phyloP scores from a whole-genome alignment of 1,140 invertebrate genomes.

The Tigriopus japonicus region DNA sequence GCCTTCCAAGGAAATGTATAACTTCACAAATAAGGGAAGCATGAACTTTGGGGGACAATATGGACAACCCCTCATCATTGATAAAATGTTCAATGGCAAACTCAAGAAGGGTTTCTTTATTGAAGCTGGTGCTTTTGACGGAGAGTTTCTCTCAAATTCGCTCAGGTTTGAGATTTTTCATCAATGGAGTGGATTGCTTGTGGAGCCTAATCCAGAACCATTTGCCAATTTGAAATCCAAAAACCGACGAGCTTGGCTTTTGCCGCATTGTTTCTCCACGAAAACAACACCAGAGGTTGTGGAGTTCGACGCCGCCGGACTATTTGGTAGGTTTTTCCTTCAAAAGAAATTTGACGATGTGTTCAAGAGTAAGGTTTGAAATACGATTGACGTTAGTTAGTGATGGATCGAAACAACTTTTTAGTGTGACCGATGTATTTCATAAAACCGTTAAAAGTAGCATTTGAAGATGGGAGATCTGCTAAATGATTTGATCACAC shows the following conservation, averaged over 20 bases:
- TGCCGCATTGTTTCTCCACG: slow-evolving; percentile 18
- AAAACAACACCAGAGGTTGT: not conserved
- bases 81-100: not conserved
- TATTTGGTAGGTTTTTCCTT: slow-evolving; percentile 26
- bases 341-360: too few species aligned
- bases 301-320: slow-evolving; percentile 31
- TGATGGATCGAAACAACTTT: too few species aligned
- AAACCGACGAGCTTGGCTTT: slow-evolving; percentile 16
- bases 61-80: not conserved
- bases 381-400: too few species aligned
- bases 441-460: too few species aligned
- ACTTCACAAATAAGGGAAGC: not conserved
- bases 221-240: slow-evolving; percentile 14
- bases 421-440: too few species aligned
- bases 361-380: too few species aligned
- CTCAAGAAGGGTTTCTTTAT: slow-evolving; percentile 18
- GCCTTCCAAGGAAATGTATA: not conserved
- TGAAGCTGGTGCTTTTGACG: slow-evolving; percentile 20
- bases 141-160: slow-evolving; percentile 19
- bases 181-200: slow-evolving; percentile 19
- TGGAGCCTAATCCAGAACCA: slow-evolving; percentile 16
- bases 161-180: slow-evolving; percentile 17
- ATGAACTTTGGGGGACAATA: not conserved
- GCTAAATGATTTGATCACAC: too few species aligned
- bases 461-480: too few species aligned